These are phyloP conservation scores for Edolisoma coerulescens DNA, from an alignment of 2,113 vertebrate species.

Conservation along the genomic window DNA sequence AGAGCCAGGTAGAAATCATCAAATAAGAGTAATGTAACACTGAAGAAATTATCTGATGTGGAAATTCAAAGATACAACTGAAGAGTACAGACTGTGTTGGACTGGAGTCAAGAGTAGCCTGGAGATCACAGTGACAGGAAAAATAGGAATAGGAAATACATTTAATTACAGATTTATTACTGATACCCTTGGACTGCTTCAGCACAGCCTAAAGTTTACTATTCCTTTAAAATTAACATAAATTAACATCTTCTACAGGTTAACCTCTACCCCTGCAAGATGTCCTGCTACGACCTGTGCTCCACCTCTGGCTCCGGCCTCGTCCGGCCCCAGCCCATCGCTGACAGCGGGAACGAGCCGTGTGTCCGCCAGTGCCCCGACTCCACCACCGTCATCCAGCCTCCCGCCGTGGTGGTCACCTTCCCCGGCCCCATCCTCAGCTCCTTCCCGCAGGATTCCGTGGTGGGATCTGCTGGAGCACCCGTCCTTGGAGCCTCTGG, in stretches of 20 bases:
- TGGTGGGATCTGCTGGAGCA: not conserved
- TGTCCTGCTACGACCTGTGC: not conserved
- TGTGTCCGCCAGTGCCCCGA: not conserved
- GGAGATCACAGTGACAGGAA: not conserved
- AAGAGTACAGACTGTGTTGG: not conserved
- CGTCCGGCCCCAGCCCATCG: not conserved
- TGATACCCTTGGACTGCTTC: not conserved
- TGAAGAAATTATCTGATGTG: not conserved
- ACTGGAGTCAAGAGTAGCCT: not conserved
- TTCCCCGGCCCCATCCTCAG: conserved; percentile 3
- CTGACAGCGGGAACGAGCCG: not conserved
- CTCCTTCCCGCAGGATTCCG: not conserved
- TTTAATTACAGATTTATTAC: not conserved
- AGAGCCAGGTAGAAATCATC: not conserved
- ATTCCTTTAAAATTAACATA: not conserved
- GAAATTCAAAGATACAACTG: not conserved
- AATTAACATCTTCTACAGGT: not conserved
- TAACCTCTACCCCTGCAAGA: not conserved
- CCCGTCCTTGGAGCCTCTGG: not conserved
- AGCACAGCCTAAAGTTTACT: fast-evolving
- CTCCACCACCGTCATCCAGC: not conserved
- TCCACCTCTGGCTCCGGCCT: not conserved
- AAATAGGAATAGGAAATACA: fast-evolving
- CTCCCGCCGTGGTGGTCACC: not conserved
- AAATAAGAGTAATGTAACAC: not conserved